A percentile compares a stretch with the other conserved stretches of the same genome.
These are phyloP conservation scores for Drosophila ogumai DNA, from an alignment of 1,140 invertebrate species.

Conservation along the genomic window DNA sequence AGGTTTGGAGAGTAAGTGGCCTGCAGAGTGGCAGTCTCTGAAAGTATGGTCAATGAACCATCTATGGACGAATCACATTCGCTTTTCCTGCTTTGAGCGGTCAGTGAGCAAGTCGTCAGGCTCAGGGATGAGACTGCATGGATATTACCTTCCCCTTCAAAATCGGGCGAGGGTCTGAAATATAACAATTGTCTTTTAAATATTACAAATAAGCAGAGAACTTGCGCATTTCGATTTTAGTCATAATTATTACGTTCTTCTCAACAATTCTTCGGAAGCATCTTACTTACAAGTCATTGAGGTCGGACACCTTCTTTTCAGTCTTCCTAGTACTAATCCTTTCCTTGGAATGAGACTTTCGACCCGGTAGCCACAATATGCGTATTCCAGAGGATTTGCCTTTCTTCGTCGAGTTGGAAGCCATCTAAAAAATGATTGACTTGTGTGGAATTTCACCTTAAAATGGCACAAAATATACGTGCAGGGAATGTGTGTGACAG, in stretches of 20 bases:
- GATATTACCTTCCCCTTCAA: background rate
- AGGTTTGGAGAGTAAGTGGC: conserved; percentile 41
- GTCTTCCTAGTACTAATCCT: conserved; percentile 63
- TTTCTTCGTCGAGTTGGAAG: conserved; percentile 67
- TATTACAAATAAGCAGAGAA: no score
- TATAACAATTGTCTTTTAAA: background rate
- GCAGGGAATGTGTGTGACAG: background rate
- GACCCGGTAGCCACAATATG: conserved; percentile 77
- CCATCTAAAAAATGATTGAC: conserved; percentile 67
- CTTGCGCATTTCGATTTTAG: background rate
- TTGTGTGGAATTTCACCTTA: conserved; percentile 17
- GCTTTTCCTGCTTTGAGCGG: conserved; percentile 13
- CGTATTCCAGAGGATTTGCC: conserved; percentile 72
- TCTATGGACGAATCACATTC: conserved; percentile 11
- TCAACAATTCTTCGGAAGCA: background rate
- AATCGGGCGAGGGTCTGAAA: conserved; percentile 53
- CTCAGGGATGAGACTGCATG: conserved; percentile 55
- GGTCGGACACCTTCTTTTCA: conserved; percentile 73
- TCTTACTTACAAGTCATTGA: conserved; percentile 73
- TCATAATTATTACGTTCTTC: background rate
- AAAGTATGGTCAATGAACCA: conserved; percentile 23
- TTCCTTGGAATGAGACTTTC: conserved; percentile 72
- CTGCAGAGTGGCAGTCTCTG: conserved; percentile 50
- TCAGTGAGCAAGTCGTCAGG: conserved; percentile 53
- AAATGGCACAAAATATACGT: conserved; percentile 22